Evolutionary conservation across 1,140 invertebrate genomes (phyloP).

Genomic region (Drosophila athabasca): DNA sequence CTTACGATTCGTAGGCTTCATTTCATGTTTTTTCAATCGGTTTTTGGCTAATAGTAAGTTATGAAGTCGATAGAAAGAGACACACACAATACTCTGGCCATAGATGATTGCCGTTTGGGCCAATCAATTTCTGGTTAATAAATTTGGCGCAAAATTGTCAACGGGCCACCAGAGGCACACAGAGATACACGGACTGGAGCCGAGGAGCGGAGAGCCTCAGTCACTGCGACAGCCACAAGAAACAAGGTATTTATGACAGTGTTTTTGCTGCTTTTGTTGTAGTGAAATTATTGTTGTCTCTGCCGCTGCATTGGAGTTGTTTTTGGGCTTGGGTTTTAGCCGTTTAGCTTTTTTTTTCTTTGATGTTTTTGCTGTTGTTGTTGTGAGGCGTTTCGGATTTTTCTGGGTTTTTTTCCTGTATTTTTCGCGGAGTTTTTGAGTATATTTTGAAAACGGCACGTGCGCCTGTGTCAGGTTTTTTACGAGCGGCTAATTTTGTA

Average conservation of each 20-base stretch:
- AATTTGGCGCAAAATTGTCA: slow-evolving; percentile 70
- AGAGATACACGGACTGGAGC: neutral
- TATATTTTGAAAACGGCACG: slow-evolving; percentile 78
- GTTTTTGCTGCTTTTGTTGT: slow-evolving; percentile 51
- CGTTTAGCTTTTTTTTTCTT: slow-evolving; percentile 25
- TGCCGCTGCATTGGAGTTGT: slow-evolving; percentile 29
- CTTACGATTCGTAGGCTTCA: neutral
- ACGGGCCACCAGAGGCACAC: slow-evolving; percentile 22
- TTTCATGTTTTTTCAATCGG: slow-evolving; percentile 15
- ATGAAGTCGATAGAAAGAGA: slow-evolving; percentile 60
- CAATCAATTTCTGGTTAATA: slow-evolving; percentile 82
- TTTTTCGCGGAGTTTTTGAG: slow-evolving; percentile 57
- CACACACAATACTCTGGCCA: slow-evolving; percentile 36
- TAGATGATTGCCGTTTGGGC: slow-evolving; percentile 75
- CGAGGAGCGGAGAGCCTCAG: neutral
- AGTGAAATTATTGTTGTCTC: slow-evolving; percentile 79
- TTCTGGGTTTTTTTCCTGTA: slow-evolving; percentile 43
- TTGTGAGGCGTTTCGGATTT: slow-evolving; percentile 55
- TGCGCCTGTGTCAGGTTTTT: slow-evolving; percentile 80
- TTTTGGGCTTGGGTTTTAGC: slow-evolving; percentile 42
- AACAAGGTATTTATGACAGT: slow-evolving; percentile 73
- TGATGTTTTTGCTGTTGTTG: slow-evolving; percentile 2
- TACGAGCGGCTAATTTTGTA: slow-evolving; percentile 77
- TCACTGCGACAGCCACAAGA: slow-evolving; percentile 25
- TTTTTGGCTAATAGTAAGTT: slow-evolving; percentile 72